Conservation (phyloP, 92 coral and sea anemone species). For the Heteractis magnifica region DNA sequence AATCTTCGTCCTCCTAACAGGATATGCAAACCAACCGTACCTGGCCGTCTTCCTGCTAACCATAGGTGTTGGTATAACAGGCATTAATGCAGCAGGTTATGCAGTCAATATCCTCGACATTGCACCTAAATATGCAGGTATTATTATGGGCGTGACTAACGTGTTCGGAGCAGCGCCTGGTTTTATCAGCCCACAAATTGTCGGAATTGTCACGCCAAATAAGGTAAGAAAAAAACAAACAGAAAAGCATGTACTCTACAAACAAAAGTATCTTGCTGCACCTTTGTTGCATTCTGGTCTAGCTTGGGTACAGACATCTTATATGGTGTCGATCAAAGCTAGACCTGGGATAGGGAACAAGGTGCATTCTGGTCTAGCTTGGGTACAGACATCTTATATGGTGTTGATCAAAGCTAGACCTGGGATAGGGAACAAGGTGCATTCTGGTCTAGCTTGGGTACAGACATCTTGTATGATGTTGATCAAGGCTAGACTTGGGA, state of each 20-base stretch:
- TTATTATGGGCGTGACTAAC: constrained; percentile 97
- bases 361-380: too few relatives aligned
- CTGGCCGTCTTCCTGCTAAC: constrained; percentile 87
- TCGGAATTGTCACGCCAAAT: constrained; percentile 93
- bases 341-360: too few relatives aligned
- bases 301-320: background rate
- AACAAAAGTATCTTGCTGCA: background rate
- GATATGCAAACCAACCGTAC: constrained; percentile 72
- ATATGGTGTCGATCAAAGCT: too few relatives aligned
- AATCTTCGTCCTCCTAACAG: constrained; percentile 81
- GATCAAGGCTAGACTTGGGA: too few relatives aligned
- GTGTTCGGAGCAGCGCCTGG: constrained; percentile 99
- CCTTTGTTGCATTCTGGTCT: background rate
- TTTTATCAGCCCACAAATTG: constrained; percentile 96
- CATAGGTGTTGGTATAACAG: constrained; percentile 97
- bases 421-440: too few relatives aligned
- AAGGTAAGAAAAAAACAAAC: constrained; percentile 57
- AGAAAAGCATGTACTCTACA: background rate
- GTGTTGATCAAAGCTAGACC: too few relatives aligned
- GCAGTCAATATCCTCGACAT: constrained; percentile 99
- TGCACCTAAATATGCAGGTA: constrained; percentile 98
- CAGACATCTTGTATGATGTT: too few relatives aligned
- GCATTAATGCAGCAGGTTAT: constrained; percentile 96
- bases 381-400: too few relatives aligned
- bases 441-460: too few relatives aligned